phyloP scores from a whole-genome alignment of 1,140 invertebrate species.

The Drosophila rufa region DNA sequence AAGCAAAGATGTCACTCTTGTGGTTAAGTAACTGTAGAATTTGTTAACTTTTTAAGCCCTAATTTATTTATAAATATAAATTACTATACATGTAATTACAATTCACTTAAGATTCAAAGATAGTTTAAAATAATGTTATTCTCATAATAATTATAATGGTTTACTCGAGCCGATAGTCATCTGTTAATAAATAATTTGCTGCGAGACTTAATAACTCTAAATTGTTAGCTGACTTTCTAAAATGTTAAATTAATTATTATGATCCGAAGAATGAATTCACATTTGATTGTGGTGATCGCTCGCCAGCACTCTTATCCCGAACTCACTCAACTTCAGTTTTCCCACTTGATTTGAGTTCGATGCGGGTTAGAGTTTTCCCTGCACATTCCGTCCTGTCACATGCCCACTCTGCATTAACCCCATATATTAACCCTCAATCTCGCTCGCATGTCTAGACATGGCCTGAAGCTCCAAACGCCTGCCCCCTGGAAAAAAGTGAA shows the following conservation, averaged over 20 bases:
- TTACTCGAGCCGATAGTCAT: background rate
- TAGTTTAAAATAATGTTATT: background rate
- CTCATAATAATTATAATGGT: background rate
- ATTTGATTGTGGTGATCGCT: slow-evolving; percentile 10
- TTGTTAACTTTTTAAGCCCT: no score
- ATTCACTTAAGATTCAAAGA: background rate
- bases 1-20: no score
- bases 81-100: background rate
- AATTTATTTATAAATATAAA: background rate
- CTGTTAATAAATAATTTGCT: background rate
- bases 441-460: slow-evolving; percentile 65
- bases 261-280: slow-evolving; percentile 7
- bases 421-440: slow-evolving; percentile 35
- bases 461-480: slow-evolving; percentile 24
- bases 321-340: slow-evolving; percentile 7
- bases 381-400: background rate
- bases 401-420: slow-evolving; percentile 30
- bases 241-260: slow-evolving; percentile 4
- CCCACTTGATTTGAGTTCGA: slow-evolving; percentile 21
- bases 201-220: background rate
- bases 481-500: slow-evolving; percentile 31
- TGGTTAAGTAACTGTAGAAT: no score
- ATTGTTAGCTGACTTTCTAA: background rate
- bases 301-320: slow-evolving; percentile 13
- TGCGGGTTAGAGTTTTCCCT: slow-evolving; percentile 31